Evolutionary conservation across 2,888 invertebrate genomes (phyloP).

Genomic region (Uloborus plumipes): DNA sequence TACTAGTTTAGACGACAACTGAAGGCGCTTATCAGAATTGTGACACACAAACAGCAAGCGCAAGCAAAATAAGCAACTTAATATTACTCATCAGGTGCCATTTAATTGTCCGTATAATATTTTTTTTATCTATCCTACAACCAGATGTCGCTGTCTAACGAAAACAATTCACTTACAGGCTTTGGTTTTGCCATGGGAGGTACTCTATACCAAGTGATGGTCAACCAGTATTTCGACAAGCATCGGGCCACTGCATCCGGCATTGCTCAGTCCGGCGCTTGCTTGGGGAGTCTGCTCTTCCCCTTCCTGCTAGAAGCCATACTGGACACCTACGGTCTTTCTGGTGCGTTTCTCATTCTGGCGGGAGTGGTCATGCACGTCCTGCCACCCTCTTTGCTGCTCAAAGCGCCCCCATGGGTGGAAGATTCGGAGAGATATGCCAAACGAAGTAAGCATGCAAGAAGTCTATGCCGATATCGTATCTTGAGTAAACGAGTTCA

Average conservation of each 20-base stretch:
- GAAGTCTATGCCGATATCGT: too few relatives aligned
- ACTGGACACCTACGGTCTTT: conserved; percentile 6
- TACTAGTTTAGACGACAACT: too few relatives aligned
- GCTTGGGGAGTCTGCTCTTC: conserved; percentile 20
- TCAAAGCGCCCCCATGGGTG: conserved; percentile 26
- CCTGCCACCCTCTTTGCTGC: conserved; percentile 16
- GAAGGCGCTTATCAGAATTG: too few relatives aligned
- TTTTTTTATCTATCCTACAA: too few relatives aligned
- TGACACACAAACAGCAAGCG: too few relatives aligned
- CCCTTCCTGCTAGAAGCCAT: conserved; percentile 28
- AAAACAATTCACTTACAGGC: too few relatives aligned
- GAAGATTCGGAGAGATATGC: conserved; percentile 4
- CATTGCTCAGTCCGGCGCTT: conserved; percentile 48
- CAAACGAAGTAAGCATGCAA: not conserved
- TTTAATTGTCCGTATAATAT: too few relatives aligned
- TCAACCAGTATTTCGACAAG: conserved; percentile 55
- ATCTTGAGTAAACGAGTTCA: too few relatives aligned
- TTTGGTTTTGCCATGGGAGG: conserved; percentile 25
- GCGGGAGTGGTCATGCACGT: conserved; percentile 34
- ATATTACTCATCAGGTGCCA: too few relatives aligned
- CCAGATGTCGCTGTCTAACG: too few relatives aligned
- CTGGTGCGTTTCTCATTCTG: conserved; percentile 23
- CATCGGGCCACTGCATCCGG: conserved; percentile 56
- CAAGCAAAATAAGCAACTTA: too few relatives aligned
- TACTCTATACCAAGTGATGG: conserved; percentile 51